Conservation (phyloP, 2,797 vertebrate species). For the Chanos chanos region DNA sequence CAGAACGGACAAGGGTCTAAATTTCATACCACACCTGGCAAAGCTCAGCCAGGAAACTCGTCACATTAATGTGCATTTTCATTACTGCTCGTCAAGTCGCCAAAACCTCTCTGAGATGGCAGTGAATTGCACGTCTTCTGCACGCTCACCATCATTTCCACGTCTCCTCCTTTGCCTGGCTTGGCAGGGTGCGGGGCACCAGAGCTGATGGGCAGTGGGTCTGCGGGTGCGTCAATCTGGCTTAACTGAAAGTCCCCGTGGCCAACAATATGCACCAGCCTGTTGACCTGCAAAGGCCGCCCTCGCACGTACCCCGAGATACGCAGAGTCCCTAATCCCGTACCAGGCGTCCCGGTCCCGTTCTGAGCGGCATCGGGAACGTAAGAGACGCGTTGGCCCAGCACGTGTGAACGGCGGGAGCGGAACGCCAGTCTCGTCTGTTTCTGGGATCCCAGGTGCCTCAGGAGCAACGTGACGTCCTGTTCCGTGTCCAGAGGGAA, state of each 20-base stretch:
- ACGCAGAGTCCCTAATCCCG: conserved; percentile 80
- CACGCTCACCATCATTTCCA: conserved; percentile 73
- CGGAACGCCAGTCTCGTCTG: conserved; percentile 85
- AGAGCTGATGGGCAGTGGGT: conserved; percentile 79
- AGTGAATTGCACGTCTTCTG: no score
- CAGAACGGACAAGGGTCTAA: no score
- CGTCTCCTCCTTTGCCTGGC: conserved; percentile 65
- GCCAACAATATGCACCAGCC: conserved; percentile 86
- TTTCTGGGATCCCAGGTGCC: conserved; percentile 84
- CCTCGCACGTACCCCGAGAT: conserved; percentile 92
- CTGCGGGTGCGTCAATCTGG: conserved; percentile 83
- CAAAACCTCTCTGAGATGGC: no score
- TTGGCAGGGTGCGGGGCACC: conserved; percentile 60
- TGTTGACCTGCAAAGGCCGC: conserved; percentile 76
- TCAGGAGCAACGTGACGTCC: conserved; percentile 79
- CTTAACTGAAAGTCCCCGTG: conserved; percentile 93
- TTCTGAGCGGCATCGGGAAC: conserved; percentile 55
- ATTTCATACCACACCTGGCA: background rate
- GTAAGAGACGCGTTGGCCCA: conserved; percentile 77
- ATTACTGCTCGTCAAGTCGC: no score
- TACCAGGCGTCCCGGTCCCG: conserved; percentile 43
- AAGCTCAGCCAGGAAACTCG: no score
- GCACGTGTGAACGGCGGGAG: conserved; percentile 81
- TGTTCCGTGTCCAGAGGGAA: conserved; percentile 80
- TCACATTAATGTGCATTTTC: no score